Evolutionary conservation across 1,140 invertebrate genomes (phyloP).

Genomic region (Macrobrachium rosenbergii): DNA sequence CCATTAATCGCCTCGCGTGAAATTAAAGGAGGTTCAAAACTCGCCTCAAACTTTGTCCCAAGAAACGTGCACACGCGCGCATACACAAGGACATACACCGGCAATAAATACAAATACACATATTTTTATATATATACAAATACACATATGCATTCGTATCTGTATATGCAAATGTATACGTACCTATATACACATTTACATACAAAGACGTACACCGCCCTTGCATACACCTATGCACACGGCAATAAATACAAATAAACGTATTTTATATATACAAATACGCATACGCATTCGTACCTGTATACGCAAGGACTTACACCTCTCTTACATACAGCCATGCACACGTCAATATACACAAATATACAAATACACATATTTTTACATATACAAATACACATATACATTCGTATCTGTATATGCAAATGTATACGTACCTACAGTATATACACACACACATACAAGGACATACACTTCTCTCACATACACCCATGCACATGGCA

Average conservation of each 20-base stretch:
- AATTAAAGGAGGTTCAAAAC: too few relatives aligned
- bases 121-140: not conserved
- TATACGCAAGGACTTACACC: too few relatives aligned
- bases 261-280: conserved; percentile 6
- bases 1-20: too few relatives aligned
- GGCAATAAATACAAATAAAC: not conserved
- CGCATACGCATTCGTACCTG: not conserved
- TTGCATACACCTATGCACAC: too few relatives aligned
- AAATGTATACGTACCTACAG: not conserved
- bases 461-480: too few relatives aligned
- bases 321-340: too few relatives aligned
- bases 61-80: not conserved
- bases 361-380: not conserved
- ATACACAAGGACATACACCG: too few relatives aligned
- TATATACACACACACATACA: not conserved
- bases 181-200: conserved; percentile 12
- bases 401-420: not conserved
- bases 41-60: too few relatives aligned
- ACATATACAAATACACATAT: not conserved
- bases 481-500: too few relatives aligned
- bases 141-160: not conserved
- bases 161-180: not conserved
- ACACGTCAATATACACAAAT: conserved; percentile 26
- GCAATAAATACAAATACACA: not conserved
- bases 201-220: too few relatives aligned